Base-by-base conservation (phyloP, 2,888 invertebrate genomes). In the Fragum whitleyi region DNA sequence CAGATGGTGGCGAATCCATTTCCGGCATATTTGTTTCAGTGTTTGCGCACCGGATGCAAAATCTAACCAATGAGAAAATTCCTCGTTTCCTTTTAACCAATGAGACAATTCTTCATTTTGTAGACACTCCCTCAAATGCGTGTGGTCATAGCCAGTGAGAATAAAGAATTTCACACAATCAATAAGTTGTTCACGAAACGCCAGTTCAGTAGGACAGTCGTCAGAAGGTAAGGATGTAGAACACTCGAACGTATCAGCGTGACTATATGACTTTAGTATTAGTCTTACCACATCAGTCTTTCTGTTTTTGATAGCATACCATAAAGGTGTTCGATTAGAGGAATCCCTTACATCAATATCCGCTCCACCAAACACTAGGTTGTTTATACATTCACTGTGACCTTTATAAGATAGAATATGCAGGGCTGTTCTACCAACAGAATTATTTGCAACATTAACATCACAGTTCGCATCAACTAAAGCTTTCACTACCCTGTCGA, bases 321-420 rank as follows among this genome's bases (percentile, higher is more conserved):
- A 92, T 57, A 93, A 77, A 0, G 93, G 92, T 7, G 89, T 88
- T 2, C 86, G 87, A 16, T 87, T 83, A 26, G 88, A 81, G 0
- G 76, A 59, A 76, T 93, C 93, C 11, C 82, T 77, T 6, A 87
- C 36, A 76, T 91, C 89, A 29, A 92, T 87, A 74, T 92, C 87
- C 5, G 91, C 92, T 1, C 91, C 91, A 7, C 84, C 88, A 16
- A 79, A 79, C 0, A 91, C 86, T 6, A 93, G 83, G 32, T 87
- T 88, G 26, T 89, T 85, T 3, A 93, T 89, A 65, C 89, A 88
- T 6, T 87, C 87, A 7, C 85, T 77, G 70, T 93, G 93, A n/a
- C 92, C 92, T 86, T 93, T 93, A 83, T 89, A 90, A 6, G 93
- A 88, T 32, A 93, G 67, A 32, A 91, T 90, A 74, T 93, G 93